These are phyloP conservation scores for Prochilodus magdalenae DNA, from an alignment of 2,113 vertebrate genomes.

Conservation along the genomic window DNA sequence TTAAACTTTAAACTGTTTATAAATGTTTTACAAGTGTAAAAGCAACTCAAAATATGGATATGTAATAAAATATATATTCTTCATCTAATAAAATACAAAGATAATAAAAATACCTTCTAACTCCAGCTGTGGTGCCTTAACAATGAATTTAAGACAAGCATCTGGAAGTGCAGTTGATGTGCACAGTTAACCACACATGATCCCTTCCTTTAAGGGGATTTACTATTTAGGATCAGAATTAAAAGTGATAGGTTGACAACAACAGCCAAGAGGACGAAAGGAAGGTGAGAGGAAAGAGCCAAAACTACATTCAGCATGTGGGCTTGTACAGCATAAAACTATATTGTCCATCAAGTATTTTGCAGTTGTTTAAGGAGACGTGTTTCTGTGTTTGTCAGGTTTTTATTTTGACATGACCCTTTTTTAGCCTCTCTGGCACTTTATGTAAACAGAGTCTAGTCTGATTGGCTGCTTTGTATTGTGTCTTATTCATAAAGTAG, in stretches of 20 bases:
- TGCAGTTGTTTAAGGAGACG: neutral
- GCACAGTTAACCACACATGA: neutral
- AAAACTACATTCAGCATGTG: neutral
- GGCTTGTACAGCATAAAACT: neutral
- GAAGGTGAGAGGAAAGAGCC: neutral
- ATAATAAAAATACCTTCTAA: neutral
- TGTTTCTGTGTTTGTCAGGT: too few relatives aligned
- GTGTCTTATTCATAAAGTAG: too few relatives aligned
- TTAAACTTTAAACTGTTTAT: too few relatives aligned
- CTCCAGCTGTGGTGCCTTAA: neutral
- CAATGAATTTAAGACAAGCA: neutral
- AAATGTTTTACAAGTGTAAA: too few relatives aligned
- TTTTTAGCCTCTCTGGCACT: too few relatives aligned
- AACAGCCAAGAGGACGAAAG: neutral
- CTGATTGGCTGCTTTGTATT: too few relatives aligned
- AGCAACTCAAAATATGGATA: too few relatives aligned
- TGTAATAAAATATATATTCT: too few relatives aligned
- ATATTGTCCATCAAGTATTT: neutral
- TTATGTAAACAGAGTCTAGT: too few relatives aligned
- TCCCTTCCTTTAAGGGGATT: neutral
- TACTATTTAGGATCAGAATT: slow-evolving; percentile 3
- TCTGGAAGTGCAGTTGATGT: neutral
- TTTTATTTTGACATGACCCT: too few relatives aligned
- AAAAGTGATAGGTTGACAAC: slow-evolving; percentile 2
- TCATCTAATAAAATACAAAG: too few relatives aligned